A percentile compares a stretch with the other conserved stretches of the same genome.
Evolutionary conservation across 2,888 invertebrate species (phyloP).

Genomic region (Drosophila falleni): DNA sequence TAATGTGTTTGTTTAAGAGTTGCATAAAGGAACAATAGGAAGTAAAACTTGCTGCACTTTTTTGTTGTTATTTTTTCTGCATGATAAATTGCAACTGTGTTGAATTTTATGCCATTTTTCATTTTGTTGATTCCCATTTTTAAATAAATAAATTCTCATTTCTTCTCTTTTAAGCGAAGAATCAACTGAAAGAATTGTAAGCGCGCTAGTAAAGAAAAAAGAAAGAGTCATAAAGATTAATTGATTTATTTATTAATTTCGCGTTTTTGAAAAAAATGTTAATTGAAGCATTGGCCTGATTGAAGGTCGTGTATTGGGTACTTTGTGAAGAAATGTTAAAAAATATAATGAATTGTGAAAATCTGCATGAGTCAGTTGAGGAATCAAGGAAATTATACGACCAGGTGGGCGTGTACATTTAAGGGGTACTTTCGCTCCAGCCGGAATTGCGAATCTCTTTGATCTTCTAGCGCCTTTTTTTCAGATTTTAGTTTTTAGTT

Average conservation of each 20-base stretch:
- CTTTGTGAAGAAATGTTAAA: not conserved
- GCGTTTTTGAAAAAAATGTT: constrained; percentile 61
- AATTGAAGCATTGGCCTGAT: constrained; percentile 59
- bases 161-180: constrained; percentile 2
- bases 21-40: not conserved
- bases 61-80: not conserved
- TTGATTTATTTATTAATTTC: constrained; percentile 56
- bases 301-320: constrained; percentile 59
- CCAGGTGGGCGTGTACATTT: constrained; percentile 47
- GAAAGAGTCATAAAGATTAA: constrained; percentile 61
- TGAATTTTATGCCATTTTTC: not conserved
- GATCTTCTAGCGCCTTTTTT: constrained; percentile 57
- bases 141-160: not conserved
- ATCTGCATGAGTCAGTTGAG: not conserved
- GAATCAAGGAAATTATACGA: constrained; percentile 16
- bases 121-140: not conserved
- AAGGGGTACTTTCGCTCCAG: constrained; percentile 9
- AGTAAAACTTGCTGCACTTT: not conserved
- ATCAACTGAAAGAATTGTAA: constrained; percentile 15
- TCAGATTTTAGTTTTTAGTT: constrained; percentile 9
- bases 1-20: too few species aligned
- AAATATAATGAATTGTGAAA: not conserved
- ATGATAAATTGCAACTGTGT: not conserved
- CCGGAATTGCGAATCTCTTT: constrained; percentile 55
- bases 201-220: constrained; percentile 21